These are phyloP conservation scores for Hyphantria cunea DNA, from an alignment of 1,140 invertebrate genomes.

Conservation along the genomic window DNA sequence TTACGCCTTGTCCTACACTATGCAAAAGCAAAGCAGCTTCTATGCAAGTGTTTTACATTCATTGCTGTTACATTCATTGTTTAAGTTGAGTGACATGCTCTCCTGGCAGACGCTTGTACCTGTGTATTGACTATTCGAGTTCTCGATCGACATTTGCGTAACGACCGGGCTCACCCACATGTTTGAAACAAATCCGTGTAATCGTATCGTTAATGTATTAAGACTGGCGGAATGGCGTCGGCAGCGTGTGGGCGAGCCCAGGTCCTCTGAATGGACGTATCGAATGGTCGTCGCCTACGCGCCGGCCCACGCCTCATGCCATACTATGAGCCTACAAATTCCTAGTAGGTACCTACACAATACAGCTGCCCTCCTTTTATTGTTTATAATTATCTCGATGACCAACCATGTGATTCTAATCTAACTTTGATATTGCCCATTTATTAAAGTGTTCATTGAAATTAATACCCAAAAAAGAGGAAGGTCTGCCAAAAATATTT, in stretches of 20 bases:
- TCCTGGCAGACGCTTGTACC: neutral
- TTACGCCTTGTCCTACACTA: conserved; percentile 38
- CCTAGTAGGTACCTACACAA: conserved; percentile 25
- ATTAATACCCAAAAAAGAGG: too few species aligned
- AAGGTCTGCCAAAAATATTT: too few species aligned
- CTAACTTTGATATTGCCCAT: conserved; percentile 31
- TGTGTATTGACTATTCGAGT: conserved; percentile 10
- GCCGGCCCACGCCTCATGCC: conserved; percentile 39
- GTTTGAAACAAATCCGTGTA: conserved; percentile 39
- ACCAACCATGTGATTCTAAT: conserved; percentile 44
- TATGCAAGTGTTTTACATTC: conserved; percentile 34
- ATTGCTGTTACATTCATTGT: conserved; percentile 31
- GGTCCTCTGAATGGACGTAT: conserved; percentile 63
- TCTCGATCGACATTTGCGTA: conserved; percentile 20
- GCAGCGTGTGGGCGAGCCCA: conserved; percentile 51
- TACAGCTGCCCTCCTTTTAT: conserved; percentile 24
- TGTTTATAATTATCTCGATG: conserved; percentile 47
- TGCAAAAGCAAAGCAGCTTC: conserved; percentile 26
- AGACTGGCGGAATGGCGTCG: conserved; percentile 50
- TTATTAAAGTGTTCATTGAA: neutral
- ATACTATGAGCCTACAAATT: conserved; percentile 35
- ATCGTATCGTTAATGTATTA: conserved; percentile 58
- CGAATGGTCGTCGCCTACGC: conserved; percentile 48
- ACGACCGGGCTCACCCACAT: conserved; percentile 38
- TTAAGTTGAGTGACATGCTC: conserved; percentile 19